Percentiles rank a stretch among this genome's conserved stretches.
These are phyloP conservation scores for Oreochromis aureus DNA, from an alignment of 2,113 vertebrate genomes.

Conservation along the genomic window DNA sequence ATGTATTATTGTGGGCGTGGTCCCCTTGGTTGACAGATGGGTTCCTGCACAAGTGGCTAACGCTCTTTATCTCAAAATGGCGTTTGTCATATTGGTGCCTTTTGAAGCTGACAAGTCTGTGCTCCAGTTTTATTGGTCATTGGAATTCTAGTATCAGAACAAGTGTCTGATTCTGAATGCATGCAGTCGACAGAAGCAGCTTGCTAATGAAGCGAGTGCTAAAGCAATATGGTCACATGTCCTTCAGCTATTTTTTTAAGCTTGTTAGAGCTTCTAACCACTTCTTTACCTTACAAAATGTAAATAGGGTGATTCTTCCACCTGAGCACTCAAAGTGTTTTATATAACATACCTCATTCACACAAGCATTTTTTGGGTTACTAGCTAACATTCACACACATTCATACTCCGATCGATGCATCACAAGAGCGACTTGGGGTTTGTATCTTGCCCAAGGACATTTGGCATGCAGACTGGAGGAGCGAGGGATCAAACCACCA, in stretches of 20 bases:
- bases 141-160: background rate
- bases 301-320: background rate
- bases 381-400: background rate
- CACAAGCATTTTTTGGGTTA: fast-evolving
- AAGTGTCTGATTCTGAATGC: background rate
- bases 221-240: background rate
- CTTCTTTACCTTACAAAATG: background rate
- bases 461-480: background rate
- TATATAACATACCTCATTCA: background rate
- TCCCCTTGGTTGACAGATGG: background rate
- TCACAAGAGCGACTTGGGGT: fast-evolving
- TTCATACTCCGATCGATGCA: background rate
- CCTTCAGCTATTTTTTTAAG: fast-evolving
- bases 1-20: background rate
- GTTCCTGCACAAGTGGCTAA: background rate
- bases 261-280: background rate
- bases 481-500: fast-evolving
- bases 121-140: background rate
- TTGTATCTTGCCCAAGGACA: background rate
- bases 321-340: background rate
- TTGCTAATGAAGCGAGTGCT: background rate
- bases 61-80: background rate
- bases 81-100: background rate
- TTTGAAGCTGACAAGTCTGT: background rate
- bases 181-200: background rate